Percentiles rank a stretch among this genome's conserved stretches.
Conservation (phyloP, 2,113 vertebrate species). For the Cisticola juncidis region DNA sequence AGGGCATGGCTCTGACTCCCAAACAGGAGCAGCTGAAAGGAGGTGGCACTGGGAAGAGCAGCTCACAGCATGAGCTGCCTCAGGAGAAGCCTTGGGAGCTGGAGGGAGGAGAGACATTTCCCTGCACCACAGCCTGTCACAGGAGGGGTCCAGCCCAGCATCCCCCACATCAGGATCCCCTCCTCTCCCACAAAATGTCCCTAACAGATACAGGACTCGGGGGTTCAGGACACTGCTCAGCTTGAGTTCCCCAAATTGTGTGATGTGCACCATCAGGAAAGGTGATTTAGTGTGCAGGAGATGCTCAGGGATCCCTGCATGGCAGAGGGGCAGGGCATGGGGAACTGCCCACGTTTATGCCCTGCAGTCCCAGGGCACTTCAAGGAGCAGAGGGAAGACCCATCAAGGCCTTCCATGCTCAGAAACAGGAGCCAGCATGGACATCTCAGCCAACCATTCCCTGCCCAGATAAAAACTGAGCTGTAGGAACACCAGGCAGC, state of each 20-base stretch:
- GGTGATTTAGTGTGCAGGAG: background rate
- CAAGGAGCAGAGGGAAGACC: background rate
- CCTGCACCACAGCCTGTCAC: background rate
- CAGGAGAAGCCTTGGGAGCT: background rate
- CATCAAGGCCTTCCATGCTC: background rate
- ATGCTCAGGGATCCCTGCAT: background rate
- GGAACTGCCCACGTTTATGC: accelerated
- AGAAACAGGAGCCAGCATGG: background rate
- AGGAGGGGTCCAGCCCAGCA: background rate
- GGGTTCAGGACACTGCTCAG: background rate
- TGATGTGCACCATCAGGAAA: background rate
- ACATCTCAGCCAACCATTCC: background rate
- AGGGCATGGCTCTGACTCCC: accelerated
- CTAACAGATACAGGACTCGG: background rate
- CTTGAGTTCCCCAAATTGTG: background rate
- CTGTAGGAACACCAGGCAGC: too few species aligned
- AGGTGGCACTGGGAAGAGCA: background rate
- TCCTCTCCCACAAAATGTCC: background rate
- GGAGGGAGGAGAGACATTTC: accelerated
- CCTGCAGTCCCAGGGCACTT: background rate
- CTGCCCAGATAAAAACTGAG: too few species aligned
- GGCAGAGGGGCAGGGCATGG: background rate
- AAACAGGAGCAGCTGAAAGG: background rate
- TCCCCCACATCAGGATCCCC: background rate
- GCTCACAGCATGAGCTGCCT: background rate